Base-by-base conservation (phyloP, 2,113 vertebrate species). In the Calonectris borealis region DNA sequence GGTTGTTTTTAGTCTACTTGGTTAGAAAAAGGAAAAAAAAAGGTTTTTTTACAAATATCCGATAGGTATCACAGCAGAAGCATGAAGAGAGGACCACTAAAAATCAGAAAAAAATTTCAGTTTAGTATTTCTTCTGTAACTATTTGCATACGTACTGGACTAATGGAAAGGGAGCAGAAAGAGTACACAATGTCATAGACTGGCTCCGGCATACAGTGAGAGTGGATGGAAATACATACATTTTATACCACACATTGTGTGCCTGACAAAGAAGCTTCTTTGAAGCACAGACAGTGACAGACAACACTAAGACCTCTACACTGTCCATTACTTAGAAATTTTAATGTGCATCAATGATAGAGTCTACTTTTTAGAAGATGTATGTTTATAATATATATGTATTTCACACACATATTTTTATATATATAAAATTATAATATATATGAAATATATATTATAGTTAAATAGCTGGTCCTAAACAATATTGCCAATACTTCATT, bases 151-250 rank as follows among this genome's bases (percentile, higher is more conserved):
- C 24, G 16, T 55, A 70, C 17, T n/a, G 29, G 32, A 62, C 40
- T 25, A 84, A 19, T 19, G 52, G 38, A 91, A 88, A 83, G 22
- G 38, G 31, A 76, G 20, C 25, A 75, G 88, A 51, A 54, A 48
- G 16, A 46, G 5, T 17, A 68, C 9, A 44, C 0, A 3, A 21
- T 26, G 6, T 34, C 49, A 29, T 27, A 65, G 24, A 15, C 1
- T n/a, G 16, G 3, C 14, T 91, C 27, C 16, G 32, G 26, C 2
- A 65, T 57, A 61, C 51, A n/a, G 13, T 32, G 42, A 83, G 10
- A 83, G 21, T 3, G 36, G 16, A 64, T 32, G 11, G 20, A 94
- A 81, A 64, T 1, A 51, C 14, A 34, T 12, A 8, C 13, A 46
- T 40, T 51, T 81, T 34, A 52, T 46, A 66, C 13, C 40, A 40